phyloP scores from a whole-genome alignment of 2,888 invertebrate species.

The Drosophila flavopinicola region DNA sequence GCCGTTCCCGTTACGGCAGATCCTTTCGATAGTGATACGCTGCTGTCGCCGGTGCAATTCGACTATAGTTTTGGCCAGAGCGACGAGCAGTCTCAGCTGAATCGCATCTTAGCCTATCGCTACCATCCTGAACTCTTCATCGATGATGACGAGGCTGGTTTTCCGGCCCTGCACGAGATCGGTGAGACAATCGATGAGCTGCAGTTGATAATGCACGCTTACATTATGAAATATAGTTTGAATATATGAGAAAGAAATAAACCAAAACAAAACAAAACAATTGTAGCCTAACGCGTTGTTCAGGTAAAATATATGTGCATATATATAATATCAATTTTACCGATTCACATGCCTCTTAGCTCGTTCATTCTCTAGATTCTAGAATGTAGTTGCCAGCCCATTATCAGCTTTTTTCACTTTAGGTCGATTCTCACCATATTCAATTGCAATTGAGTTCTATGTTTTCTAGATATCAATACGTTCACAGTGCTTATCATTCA shows the following conservation, averaged over 20 bases:
- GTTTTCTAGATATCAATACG: not conserved
- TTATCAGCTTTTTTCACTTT: slow-evolving; percentile 14
- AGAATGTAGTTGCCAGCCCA: slow-evolving; percentile 22
- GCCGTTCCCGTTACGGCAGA: not conserved
- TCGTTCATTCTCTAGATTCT: slow-evolving; percentile 20
- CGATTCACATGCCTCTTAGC: slow-evolving; percentile 28
- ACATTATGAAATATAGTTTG: slow-evolving; percentile 84
- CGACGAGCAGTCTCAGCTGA: slow-evolving; percentile 71
- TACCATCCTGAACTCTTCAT: slow-evolving; percentile 78
- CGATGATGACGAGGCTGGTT: slow-evolving; percentile 80
- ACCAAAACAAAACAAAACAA: not conserved
- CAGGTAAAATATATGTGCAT: slow-evolving; percentile 59
- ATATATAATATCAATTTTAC: too few species aligned
- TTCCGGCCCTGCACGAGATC: slow-evolving; percentile 83
- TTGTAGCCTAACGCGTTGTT: slow-evolving; percentile 38
- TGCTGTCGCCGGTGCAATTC: slow-evolving; percentile 29
- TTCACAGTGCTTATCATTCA: slow-evolving; percentile 4
- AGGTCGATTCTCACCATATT: slow-evolving; percentile 2
- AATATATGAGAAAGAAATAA: slow-evolving; percentile 67
- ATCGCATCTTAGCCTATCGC: slow-evolving; percentile 79
- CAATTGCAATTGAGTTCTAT: slow-evolving; percentile 3
- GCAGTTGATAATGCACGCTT: slow-evolving; percentile 84
- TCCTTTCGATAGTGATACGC: not conserved
- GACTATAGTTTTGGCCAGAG: slow-evolving; percentile 60
- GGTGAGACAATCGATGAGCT: slow-evolving; percentile 84